Base-by-base conservation (phyloP, 37 sponge, comb jelly and placozoan genomes). In the Cladorhizidae sp. region DNA sequence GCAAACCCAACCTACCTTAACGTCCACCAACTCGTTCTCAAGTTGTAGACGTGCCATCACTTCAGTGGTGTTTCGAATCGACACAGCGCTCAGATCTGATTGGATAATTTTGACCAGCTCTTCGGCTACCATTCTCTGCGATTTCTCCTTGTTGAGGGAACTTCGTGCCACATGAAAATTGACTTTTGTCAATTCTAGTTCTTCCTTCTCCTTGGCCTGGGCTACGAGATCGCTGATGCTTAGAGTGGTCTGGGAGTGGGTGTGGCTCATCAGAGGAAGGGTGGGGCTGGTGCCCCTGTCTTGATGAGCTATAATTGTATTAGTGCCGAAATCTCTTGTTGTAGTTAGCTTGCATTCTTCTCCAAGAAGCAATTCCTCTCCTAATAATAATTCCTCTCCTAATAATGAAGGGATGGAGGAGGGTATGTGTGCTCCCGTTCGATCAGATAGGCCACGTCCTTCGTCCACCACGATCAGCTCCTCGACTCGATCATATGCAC, bases 121-220 rank as follows among this genome's bases (percentile, higher is more conserved):
- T 41, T 94, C 91, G 7, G 83, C 84, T 59, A 94, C 91, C 82
- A 90, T 61, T 42, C 86, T 40, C 49, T 90, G 76, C 21, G 95
- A 88, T 64, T 71, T 83, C 54, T 87, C 95, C 37, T 87, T 42
- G 33, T 83, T 94, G 64, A 90, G 41, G 40, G 68, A 54, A 6
- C 3, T 49, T 28, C 42, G 29, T 14, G 42, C 71, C 38, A 57
- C 45, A 17, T 67, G 52, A 29, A 67, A 59, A 31, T 77, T 71
- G 12, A 29, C 76, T 35, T 77, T 68, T 38, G 77, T 3, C 31
- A 43, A 37, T 25, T 70, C 45, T 12, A 84, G 40, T 35, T 70
- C 45, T n/a, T 84, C 85, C 42, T 50, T 64, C 50, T 75, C 76
- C 57, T 77, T 75, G 0, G 62, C 71, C 26, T 78, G 35, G 61